These are phyloP conservation scores for Rambutsinella grinnellia DNA, from an alignment of 2,888 invertebrate genomes.

Conservation along the genomic window DNA sequence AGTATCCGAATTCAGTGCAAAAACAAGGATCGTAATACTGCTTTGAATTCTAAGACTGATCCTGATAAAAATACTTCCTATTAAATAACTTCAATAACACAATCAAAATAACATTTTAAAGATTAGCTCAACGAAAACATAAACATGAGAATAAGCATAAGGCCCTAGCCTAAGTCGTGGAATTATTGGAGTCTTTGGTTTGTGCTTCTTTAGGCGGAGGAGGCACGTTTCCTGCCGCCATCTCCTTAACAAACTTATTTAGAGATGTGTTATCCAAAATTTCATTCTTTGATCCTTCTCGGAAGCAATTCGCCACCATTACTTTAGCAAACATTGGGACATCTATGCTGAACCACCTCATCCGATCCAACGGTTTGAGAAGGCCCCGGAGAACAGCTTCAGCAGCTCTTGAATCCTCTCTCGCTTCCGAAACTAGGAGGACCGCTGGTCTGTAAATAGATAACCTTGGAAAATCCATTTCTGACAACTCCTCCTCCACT, in stretches of 20 bases:
- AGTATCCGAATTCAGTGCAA: too few relatives aligned
- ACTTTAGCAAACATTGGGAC: constrained; percentile 66
- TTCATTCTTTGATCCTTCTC: constrained; percentile 41
- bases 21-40: too few relatives aligned
- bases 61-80: too few relatives aligned
- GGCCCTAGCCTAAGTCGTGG: too few relatives aligned
- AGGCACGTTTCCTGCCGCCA: constrained; percentile 21
- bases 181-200: neutral
- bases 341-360: constrained; percentile 65
- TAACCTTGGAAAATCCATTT: constrained; percentile 60
- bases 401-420: constrained; percentile 62
- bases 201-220: constrained; percentile 3
- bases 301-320: constrained; percentile 65
- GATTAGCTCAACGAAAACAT: too few relatives aligned
- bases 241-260: constrained; percentile 44
- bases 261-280: constrained; percentile 53
- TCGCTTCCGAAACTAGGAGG: too few relatives aligned
- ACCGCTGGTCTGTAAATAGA: constrained; percentile 66
- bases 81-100: too few relatives aligned
- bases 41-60: too few relatives aligned
- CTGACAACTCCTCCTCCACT: constrained; percentile 61
- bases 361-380: constrained; percentile 63
- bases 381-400: constrained; percentile 62
- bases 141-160: too few relatives aligned
- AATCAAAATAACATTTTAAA: too few relatives aligned